Evolutionary conservation across 2,113 vertebrate species (phyloP), one percentile per base, ranked within the genome.

Genomic region (Catagonus wagneri): DNA sequence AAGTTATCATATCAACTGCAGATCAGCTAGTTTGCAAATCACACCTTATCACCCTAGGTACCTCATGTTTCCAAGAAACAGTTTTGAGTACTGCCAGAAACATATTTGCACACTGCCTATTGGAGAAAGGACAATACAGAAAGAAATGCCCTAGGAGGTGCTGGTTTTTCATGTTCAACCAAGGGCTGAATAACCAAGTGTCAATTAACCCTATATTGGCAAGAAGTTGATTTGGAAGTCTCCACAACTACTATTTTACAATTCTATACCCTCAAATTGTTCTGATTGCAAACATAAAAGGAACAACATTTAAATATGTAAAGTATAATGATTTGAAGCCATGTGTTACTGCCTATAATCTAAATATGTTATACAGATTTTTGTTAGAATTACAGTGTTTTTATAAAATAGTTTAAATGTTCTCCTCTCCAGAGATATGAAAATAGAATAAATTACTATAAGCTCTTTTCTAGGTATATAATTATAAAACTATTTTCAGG

Each of bases 401-500:
- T 78, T 81, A 69, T 32, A 69, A 76, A 90, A 85, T n/a, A 84
- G 65, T 63, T 84, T 90, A 85, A 93, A 89, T 54, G 12, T 8
- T 66, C 22, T 95, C 36, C 11, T 81, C 92, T 19, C 29, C 58
- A 83, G 17, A 72, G 1, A 94, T 9, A 81, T 12, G 29, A 95
- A 93, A 93, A 88, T 6, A 71, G 84, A 97, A 90, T 72, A 88
- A 96, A 76, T 68, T 16, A 78, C 27, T 63, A 2, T 56, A 91
- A 68, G 61, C 16, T 78, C 60, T 50, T 88, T 86, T 78, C 63
- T 14, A 94, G 13, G 15, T 69, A 60, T n/a, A 75, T 63, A 94
- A 89, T 94, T 95, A 89, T 52, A 93, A 75, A 95, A 94, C 16
- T 71, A 50, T 75, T 93, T 85, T 88, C 66, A 94, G 90, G 44